These are phyloP conservation scores for Cephalopterus ornatus DNA, from an alignment of 2,113 vertebrate genomes.

Conservation along the genomic window DNA sequence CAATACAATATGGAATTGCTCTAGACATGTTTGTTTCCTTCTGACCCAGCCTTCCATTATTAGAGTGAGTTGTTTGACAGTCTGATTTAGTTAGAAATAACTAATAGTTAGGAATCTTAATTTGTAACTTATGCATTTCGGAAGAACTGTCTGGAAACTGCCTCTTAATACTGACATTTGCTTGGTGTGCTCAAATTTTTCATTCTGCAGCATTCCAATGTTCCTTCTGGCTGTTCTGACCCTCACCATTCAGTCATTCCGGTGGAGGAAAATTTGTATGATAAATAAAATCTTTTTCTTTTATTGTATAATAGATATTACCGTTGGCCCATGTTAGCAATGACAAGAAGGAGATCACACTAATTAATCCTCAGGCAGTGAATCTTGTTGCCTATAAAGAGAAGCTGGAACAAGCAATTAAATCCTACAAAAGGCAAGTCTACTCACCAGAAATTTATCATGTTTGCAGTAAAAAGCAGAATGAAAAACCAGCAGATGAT, in stretches of 20 bases:
- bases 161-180: background rate
- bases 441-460: background rate
- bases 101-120: background rate
- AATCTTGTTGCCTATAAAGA: slow-evolving; percentile 76
- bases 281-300: background rate
- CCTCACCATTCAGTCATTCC: background rate
- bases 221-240: background rate
- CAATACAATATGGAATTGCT: background rate
- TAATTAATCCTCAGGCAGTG: slow-evolving; percentile 78
- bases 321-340: slow-evolving; percentile 65
- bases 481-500: background rate
- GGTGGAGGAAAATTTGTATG: background rate
- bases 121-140: background rate
- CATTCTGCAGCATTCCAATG: background rate
- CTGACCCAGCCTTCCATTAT: background rate
- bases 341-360: slow-evolving; percentile 56
- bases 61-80: background rate
- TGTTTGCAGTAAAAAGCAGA: background rate
- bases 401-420: slow-evolving; percentile 75
- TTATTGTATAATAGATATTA: slow-evolving; percentile 61
- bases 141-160: background rate
- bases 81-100: background rate
- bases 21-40: background rate
- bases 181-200: background rate
- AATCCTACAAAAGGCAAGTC: slow-evolving; percentile 78